phyloP scores from a whole-genome alignment of 2,888 invertebrate species.

The Congeria kusceri region DNA sequence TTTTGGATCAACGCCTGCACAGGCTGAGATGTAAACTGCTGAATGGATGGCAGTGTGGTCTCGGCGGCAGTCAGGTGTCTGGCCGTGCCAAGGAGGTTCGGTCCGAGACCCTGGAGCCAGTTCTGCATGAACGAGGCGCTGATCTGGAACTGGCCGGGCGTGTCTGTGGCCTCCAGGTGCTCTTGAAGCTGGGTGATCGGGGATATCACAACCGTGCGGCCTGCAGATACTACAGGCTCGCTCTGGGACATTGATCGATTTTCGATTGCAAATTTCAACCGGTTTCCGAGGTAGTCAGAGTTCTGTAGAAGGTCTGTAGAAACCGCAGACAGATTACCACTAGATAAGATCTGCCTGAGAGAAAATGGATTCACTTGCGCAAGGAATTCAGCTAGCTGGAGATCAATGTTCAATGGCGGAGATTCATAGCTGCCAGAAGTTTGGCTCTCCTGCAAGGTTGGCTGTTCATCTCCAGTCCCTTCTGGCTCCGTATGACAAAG shows the following conservation, averaged over 20 bases:
- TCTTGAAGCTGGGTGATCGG: constrained; percentile 20
- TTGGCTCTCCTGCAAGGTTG: neutral
- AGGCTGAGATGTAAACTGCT: constrained; percentile 46
- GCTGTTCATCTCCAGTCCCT: no score
- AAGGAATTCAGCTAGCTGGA: neutral
- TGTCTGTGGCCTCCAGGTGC: constrained; percentile 25
- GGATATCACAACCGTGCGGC: neutral
- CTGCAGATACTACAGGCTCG: neutral
- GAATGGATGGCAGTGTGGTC: constrained; percentile 32
- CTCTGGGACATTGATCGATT: constrained; percentile 21
- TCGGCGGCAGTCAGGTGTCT: neutral
- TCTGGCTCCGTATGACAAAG: neutral
- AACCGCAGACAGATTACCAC: neutral
- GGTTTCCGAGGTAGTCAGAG: constrained; percentile 23
- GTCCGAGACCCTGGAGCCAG: constrained; percentile 21
- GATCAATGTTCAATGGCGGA: neutral
- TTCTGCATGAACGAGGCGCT: constrained; percentile 38
- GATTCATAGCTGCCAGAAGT: neutral
- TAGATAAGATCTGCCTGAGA: constrained; percentile 1
- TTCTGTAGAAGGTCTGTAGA: constrained; percentile 1
- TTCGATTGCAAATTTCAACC: constrained; percentile 39
- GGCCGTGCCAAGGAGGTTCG: neutral
- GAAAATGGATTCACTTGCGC: neutral
- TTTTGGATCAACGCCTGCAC: constrained; percentile 51
- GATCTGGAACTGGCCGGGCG: constrained; percentile 32